These are phyloP conservation scores for Apodemia duryi DNA, from an alignment of 2,888 invertebrate species.

Conservation along the genomic window DNA sequence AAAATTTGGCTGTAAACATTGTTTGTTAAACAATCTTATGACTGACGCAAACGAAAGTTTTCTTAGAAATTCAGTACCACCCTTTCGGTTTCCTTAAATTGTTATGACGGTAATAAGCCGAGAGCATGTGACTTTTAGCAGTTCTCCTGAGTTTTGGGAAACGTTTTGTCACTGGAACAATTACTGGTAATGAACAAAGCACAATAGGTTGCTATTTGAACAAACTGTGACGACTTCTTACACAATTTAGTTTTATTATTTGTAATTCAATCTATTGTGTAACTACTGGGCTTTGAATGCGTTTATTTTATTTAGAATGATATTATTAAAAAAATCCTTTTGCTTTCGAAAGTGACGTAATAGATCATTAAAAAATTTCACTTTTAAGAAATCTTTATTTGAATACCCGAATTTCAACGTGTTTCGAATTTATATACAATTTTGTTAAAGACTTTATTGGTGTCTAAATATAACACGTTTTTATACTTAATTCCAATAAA, in stretches of 20 bases:
- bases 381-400: no score
- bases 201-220: background rate
- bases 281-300: no score
- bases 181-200: slow-evolving; percentile 4
- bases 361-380: background rate
- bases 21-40: slow-evolving; percentile 74
- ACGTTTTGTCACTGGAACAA: slow-evolving; percentile 12
- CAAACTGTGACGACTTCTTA: slow-evolving; percentile 8
- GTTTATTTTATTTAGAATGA: no score
- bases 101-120: slow-evolving; percentile 72
- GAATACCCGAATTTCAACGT: no score
- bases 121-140: slow-evolving; percentile 9
- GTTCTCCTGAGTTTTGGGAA: background rate
- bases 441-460: no score
- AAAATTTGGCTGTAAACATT: slow-evolving; percentile 74
- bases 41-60: slow-evolving; percentile 70
- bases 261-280: background rate
- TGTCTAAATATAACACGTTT: no score
- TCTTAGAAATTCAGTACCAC: slow-evolving; percentile 65
- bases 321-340: background rate
- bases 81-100: slow-evolving; percentile 77
- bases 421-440: no score
- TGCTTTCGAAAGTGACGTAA: background rate
- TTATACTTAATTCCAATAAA: no score
- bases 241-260: slow-evolving; percentile 6